These are phyloP conservation scores for Grammomys surdaster DNA, from an alignment of 2,113 vertebrate genomes.

Conservation along the genomic window DNA sequence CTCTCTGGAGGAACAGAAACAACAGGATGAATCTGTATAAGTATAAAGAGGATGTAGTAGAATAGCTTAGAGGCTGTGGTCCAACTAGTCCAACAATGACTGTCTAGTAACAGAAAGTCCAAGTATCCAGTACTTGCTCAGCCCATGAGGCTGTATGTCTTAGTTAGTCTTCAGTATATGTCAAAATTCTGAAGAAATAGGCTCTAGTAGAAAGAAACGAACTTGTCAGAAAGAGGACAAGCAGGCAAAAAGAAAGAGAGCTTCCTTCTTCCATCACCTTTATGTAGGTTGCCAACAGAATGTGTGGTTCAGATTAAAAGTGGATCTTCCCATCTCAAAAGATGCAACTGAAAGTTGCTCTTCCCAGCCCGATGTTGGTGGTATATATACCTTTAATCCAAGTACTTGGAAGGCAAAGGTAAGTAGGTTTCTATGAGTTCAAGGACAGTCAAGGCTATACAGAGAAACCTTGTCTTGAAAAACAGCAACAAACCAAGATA, in stretches of 20 bases:
- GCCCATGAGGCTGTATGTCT: too few relatives aligned
- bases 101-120: background rate
- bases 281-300: background rate
- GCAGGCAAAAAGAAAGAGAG: background rate
- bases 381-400: background rate
- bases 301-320: background rate
- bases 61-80: background rate
- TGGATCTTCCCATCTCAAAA: background rate
- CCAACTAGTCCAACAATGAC: background rate
- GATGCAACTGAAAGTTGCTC: background rate
- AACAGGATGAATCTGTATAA: background rate
- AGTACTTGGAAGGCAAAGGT: background rate
- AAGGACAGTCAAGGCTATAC: background rate
- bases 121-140: background rate
- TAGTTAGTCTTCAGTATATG: background rate
- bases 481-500: background rate
- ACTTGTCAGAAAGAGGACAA: background rate
- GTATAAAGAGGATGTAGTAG: background rate
- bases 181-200: background rate
- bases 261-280: background rate
- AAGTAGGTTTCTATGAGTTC: background rate
- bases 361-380: background rate
- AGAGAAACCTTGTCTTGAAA: background rate
- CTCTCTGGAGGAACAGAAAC: background rate
- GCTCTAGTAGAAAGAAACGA: background rate